phyloP scores from a whole-genome alignment of 2,888 invertebrate genomes.

The Oscheius sp. region DNA sequence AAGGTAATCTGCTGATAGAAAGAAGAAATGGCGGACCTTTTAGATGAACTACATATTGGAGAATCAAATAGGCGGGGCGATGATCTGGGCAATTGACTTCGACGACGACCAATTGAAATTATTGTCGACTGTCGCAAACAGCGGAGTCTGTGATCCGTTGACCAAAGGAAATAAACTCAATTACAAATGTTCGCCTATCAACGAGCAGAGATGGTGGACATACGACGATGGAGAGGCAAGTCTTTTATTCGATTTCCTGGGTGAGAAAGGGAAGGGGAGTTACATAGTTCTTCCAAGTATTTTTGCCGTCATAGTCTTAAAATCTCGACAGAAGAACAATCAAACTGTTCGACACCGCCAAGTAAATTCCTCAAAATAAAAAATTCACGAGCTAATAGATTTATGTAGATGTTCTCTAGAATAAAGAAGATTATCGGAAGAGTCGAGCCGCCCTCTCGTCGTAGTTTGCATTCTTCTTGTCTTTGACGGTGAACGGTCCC shows the following conservation, averaged over 20 bases:
- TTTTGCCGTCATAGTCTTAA: no score
- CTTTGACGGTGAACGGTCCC: conserved; percentile 20
- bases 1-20: conserved; percentile 49
- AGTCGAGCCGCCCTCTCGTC: conserved; percentile 31
- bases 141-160: conserved; percentile 13
- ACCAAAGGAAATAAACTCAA: conserved; percentile 35
- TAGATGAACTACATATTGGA: conserved; percentile 60
- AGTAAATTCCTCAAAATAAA: no score
- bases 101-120: conserved; percentile 69
- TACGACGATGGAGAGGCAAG: conserved; percentile 65
- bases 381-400: not conserved
- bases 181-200: conserved; percentile 67
- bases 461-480: conserved; percentile 29
- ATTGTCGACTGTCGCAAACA: conserved; percentile 50
- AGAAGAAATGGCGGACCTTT: not conserved
- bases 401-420: not conserved
- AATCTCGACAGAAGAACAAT: no score
- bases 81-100: conserved; percentile 72
- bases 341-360: no score
- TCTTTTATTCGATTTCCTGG: not conserved
- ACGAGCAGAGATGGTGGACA: conserved; percentile 72
- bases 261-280: no score
- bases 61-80: conserved; percentile 68
- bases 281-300: no score
- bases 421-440: not conserved